Conservation (phyloP, 2,113 vertebrate species). For the Gnathonemus longibarbis region DNA sequence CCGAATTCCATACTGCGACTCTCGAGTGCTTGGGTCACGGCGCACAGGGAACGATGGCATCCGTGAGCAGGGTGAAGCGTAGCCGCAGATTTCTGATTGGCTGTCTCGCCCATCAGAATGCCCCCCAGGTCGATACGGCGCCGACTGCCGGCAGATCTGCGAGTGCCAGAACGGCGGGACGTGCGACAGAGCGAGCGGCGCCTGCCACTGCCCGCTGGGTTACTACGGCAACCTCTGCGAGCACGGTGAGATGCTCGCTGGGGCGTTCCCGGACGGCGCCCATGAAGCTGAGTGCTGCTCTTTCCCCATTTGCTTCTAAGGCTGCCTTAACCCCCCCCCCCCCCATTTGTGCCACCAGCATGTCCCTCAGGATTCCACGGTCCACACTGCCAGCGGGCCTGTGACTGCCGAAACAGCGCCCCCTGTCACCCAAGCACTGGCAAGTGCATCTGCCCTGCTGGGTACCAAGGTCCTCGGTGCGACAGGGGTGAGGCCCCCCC, state of each 20-base stretch:
- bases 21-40: neutral
- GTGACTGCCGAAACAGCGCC: slow-evolving; percentile 67
- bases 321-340: too few species aligned
- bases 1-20: neutral
- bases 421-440: slow-evolving; percentile 67
- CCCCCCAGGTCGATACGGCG: slow-evolving; percentile 64
- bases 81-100: neutral
- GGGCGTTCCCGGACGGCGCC: too few species aligned
- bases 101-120: slow-evolving; percentile 59
- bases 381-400: slow-evolving; percentile 60
- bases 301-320: neutral
- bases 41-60: neutral
- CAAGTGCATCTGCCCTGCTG: slow-evolving; percentile 69
- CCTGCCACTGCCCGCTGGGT: slow-evolving; percentile 69
- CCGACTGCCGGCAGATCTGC: slow-evolving; percentile 68
- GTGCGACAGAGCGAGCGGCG: slow-evolving; percentile 66
- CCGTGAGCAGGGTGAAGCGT: neutral
- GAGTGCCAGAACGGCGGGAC: slow-evolving; percentile 64
- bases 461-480: slow-evolving; percentile 64
- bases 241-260: slow-evolving; percentile 65
- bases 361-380: slow-evolving; percentile 81
- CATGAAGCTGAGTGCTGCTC: neutral
- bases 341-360: slow-evolving; percentile 45
- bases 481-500: slow-evolving; percentile 64
- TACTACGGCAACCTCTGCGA: slow-evolving; percentile 78